phyloP scores from a whole-genome alignment of 2,888 invertebrate genomes.

The Ypsolopha sequella region DNA sequence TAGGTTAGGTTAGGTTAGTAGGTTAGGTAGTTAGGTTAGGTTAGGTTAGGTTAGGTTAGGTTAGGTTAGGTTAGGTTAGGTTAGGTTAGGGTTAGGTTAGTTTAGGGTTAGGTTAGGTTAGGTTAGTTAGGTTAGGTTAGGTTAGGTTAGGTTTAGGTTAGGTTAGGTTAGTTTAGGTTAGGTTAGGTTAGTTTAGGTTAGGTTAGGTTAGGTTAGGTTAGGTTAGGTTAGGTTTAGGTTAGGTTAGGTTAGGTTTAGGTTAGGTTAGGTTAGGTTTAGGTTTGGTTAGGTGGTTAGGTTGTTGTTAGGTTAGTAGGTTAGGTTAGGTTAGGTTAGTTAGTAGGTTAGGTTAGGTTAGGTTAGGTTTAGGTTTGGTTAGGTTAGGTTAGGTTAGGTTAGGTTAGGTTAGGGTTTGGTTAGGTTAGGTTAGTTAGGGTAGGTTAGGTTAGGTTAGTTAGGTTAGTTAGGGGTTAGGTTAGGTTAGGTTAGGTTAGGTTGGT shows the following conservation, averaged over 20 bases:
- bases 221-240: no score
- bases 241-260: no score
- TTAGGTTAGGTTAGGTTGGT: no score
- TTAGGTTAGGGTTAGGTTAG: conserved; percentile 2
- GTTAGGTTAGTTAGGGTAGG: no score
- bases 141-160: background rate
- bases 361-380: no score
- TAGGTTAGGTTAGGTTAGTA: conserved; percentile 11
- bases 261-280: background rate
- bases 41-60: conserved; percentile 3
- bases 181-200: background rate
- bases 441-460: no score
- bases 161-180: conserved; percentile 5
- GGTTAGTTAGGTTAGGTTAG: conserved; percentile 7
- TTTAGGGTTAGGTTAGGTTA: conserved; percentile 6
- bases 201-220: background rate
- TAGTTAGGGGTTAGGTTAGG: no score
- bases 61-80: conserved; percentile 5
- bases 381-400: no score
- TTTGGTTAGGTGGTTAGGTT: conserved; percentile 3
- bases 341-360: no score
- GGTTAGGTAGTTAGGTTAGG: conserved; percentile 5
- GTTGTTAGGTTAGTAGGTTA: conserved; percentile 6
- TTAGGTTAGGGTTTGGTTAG: no score
- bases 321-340: background rate